Percentiles rank a stretch among this genome's conserved stretches.
Evolutionary conservation across 1,140 invertebrate species (phyloP).

Genomic region (Drosophila orena): DNA sequence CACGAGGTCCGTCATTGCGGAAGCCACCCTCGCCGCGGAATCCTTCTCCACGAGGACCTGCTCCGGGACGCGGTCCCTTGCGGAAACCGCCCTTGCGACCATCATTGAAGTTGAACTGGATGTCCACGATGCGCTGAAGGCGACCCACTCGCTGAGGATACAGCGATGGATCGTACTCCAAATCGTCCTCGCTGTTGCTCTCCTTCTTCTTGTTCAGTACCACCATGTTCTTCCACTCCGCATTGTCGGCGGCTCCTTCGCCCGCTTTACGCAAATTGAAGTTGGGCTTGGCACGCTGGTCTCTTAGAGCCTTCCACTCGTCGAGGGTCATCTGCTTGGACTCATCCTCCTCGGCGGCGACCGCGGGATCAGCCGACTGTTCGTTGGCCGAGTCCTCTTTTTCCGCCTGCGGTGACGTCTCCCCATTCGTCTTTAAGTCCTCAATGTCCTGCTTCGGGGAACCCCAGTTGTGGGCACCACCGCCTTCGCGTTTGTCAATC

Average conservation of each 20-base stretch:
- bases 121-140: conserved; percentile 94
- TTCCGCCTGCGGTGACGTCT: conserved; percentile 77
- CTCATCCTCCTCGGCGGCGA: conserved; percentile 88
- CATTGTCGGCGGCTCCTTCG: conserved; percentile 95
- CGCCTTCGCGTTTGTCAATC: conserved; percentile 96
- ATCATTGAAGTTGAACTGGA: conserved; percentile 95
- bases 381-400: conserved; percentile 85
- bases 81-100: conserved; percentile 88
- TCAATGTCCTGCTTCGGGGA: conserved; percentile 96
- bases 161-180: conserved; percentile 91
- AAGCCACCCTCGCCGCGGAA: conserved; percentile 9
- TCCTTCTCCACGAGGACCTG: conserved; percentile 72
- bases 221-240: conserved; percentile 96
- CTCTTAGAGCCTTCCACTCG: conserved; percentile 93
- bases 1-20: conserved; percentile 12
- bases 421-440: conserved; percentile 86
- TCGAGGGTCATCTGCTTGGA: conserved; percentile 93
- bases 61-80: conserved; percentile 86
- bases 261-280: conserved; percentile 96
- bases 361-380: conserved; percentile 84
- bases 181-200: conserved; percentile 87
- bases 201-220: conserved; percentile 85
- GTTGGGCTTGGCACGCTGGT: conserved; percentile 90
- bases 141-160: conserved; percentile 94
- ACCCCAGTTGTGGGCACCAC: conserved; percentile 98